phyloP scores from a whole-genome alignment of 2,888 invertebrate genomes.

The Acutogordius australiensis region DNA sequence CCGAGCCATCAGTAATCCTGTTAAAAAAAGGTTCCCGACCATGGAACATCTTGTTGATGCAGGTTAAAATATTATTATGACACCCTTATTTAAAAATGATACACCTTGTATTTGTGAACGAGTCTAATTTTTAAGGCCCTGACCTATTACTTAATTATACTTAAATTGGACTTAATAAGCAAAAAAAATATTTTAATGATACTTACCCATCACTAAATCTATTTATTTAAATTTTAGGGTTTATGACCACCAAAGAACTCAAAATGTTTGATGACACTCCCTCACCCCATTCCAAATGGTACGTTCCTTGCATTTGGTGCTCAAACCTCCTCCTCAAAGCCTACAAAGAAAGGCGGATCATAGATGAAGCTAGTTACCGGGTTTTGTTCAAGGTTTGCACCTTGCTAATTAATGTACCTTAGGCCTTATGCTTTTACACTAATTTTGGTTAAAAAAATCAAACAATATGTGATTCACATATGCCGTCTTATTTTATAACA shows the following conservation, averaged over 20 bases:
- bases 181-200: too few species aligned
- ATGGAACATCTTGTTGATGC: conserved; percentile 52
- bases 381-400: background rate
- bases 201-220: too few species aligned
- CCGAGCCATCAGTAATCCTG: conserved; percentile 52
- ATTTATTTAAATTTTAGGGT: background rate
- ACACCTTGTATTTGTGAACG: too few species aligned
- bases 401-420: too few species aligned
- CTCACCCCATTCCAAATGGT: conserved; percentile 6
- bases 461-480: too few species aligned
- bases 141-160: too few species aligned
- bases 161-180: too few species aligned
- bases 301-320: background rate
- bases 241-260: background rate
- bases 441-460: too few species aligned
- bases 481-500: too few species aligned
- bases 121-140: too few species aligned
- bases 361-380: background rate
- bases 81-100: background rate
- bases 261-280: background rate
- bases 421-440: too few species aligned
- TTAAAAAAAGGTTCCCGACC: conserved; percentile 58
- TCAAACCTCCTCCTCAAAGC: background rate
- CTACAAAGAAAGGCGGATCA: background rate
- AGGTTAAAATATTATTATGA: conserved; percentile 30